Evolutionary conservation across 2,797 vertebrate genomes (phyloP), one percentile per base, ranked within the genome.

Genomic region (Steatocranus sp.): DNA sequence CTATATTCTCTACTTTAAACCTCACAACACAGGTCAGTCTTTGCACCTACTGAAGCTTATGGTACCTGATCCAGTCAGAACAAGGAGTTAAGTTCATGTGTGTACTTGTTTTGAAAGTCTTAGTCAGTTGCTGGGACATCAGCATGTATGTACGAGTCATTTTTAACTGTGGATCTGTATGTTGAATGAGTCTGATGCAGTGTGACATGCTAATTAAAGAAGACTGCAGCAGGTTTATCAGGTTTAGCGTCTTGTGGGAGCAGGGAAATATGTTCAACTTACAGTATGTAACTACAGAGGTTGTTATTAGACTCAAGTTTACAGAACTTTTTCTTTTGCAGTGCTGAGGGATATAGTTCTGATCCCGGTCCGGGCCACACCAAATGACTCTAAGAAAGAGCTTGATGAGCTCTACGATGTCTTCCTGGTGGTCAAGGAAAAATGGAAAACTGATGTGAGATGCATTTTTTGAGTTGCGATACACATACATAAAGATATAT

Each of bases 351-450:
- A 97, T 73, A 75, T 96, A 20, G 94, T 95, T 34, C 81, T 96
- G 76, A 95, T 96, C 46, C 95, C 94, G 0, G 90, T 96, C n/a
- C 94, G 91, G 83, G 93, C 92, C 14, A 91, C 74, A 18, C 93
- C 92, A 1, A 6, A 27, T 7, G 94, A 95, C 83, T 87, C 95
- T 0, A 80, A 92, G 77, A 95, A 91, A 78, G 95, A 96, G 84
- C 89, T 96, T 53, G 94, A 96, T 25, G 95, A 96, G 84, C 90
- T 96, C 23, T 94, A 95, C 6, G 93, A 96, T 3, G 95, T 96
- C 41, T 91, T 92, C 66, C 75, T 91, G 76, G 17, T 30, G 2
- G 89, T 96, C 17, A 93, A 38, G 75, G 34, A 93, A 15, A 95
- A 95, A 81, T 97, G 96, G 95, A 84, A 91, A 53, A 95, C 94